These are phyloP conservation scores for Lophius americanus DNA, from an alignment of 2,797 vertebrate species.

Conservation along the genomic window DNA sequence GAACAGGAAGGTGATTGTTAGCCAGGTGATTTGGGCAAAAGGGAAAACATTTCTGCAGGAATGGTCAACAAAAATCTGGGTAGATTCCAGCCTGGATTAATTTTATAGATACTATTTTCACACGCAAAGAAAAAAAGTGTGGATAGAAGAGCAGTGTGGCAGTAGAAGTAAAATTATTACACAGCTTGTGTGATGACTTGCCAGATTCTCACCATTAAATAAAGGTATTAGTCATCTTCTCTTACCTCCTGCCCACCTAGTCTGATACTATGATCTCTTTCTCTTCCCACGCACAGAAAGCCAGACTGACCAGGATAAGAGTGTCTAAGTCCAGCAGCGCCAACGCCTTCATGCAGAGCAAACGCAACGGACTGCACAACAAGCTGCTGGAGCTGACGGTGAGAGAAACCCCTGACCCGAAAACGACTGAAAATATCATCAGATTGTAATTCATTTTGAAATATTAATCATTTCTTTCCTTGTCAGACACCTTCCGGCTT, in stretches of 20 bases:
- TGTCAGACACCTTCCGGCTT: constrained; percentile 50
- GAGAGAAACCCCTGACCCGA: constrained; percentile 59
- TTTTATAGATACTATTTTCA: neutral
- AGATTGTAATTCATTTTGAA: constrained; percentile 38
- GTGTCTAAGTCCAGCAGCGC: constrained; percentile 93
- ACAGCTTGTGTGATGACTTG: constrained; percentile 33
- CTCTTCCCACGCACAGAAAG: constrained; percentile 86
- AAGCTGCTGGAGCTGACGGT: constrained; percentile 94
- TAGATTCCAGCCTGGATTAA: no score
- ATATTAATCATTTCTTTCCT: constrained; percentile 41
- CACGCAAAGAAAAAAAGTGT: no score
- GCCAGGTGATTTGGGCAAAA: neutral
- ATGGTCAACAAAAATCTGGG: neutral
- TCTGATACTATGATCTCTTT: constrained; percentile 64
- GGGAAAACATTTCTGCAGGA: constrained; percentile 10
- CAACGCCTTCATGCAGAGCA: constrained; percentile 92
- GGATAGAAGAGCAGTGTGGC: neutral
- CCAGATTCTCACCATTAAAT: constrained; percentile 43
- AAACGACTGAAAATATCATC: constrained; percentile 11
- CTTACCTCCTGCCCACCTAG: constrained; percentile 44
- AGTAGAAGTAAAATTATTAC: constrained; percentile 31
- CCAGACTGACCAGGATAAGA: constrained; percentile 91
- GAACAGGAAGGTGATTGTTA: neutral
- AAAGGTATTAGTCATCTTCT: constrained; percentile 46
- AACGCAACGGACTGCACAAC: constrained; percentile 91